Conservation (phyloP, 2,113 vertebrate genomes). For the Butastur rufipennis region DNA sequence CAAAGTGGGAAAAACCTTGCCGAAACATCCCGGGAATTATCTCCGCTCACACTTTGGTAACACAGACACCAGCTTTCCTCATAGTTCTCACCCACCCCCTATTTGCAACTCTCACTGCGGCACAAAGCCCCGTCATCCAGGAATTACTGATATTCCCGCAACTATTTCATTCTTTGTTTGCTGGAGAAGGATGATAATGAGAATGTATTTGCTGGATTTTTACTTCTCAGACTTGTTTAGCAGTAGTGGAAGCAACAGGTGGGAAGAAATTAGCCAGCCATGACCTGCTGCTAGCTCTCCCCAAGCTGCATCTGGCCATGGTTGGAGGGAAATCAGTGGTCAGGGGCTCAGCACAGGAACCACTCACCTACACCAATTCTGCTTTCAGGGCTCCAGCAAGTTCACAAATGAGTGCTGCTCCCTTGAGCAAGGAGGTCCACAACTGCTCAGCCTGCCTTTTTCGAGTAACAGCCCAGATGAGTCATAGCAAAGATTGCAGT, state of each 20-base stretch:
- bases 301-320: background rate
- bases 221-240: background rate
- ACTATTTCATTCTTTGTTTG: background rate
- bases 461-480: conserved; percentile 22
- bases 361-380: background rate
- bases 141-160: background rate
- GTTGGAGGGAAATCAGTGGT: background rate
- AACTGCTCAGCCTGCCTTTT: background rate
- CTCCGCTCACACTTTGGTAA: background rate
- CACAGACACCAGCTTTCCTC: background rate
- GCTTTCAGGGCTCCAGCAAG: conserved; percentile 3
- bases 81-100: background rate
- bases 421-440: conserved; percentile 13
- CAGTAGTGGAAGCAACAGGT: background rate
- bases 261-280: background rate
- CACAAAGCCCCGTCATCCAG: background rate
- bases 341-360: background rate
- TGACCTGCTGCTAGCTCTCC: background rate
- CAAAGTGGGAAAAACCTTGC: background rate
- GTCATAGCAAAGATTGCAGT: conserved; percentile 37
- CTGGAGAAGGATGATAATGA: background rate
- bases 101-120: background rate
- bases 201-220: background rate
- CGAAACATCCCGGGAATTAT: background rate
- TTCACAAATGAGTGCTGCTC: background rate